These are phyloP conservation scores for Buphagus erythrorhynchus DNA, from an alignment of 2,797 vertebrate genomes.

Conservation along the genomic window DNA sequence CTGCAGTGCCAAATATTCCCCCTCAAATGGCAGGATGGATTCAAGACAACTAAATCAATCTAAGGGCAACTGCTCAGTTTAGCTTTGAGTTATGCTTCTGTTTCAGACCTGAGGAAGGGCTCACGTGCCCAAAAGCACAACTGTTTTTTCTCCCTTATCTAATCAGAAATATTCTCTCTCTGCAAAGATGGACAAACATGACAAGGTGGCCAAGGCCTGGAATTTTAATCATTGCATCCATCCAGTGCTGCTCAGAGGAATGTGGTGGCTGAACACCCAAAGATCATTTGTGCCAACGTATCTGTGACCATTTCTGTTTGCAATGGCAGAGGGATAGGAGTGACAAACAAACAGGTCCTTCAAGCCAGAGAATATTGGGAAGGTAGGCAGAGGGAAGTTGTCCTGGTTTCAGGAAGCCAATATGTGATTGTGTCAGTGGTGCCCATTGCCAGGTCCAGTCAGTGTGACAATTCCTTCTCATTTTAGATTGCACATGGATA, in stretches of 20 bases:
- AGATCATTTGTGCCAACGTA: background rate
- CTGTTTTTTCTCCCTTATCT: background rate
- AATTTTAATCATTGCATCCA: background rate
- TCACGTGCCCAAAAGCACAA: background rate
- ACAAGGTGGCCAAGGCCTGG: background rate
- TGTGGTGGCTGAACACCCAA: rapidly evolving
- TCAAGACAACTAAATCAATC: background rate
- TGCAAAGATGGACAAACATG: background rate
- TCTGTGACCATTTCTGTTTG: background rate
- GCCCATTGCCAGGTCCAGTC: background rate
- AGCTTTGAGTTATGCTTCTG: background rate
- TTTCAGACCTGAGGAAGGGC: background rate
- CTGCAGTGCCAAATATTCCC: background rate
- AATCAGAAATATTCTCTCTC: background rate
- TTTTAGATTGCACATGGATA: background rate
- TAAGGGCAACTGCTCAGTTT: background rate
- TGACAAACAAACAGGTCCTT: background rate
- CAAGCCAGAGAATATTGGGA: background rate
- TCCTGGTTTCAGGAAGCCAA: background rate
- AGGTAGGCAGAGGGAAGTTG: background rate
- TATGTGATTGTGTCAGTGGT: rapidly evolving
- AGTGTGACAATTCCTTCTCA: background rate
- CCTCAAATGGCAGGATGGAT: background rate
- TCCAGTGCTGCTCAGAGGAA: background rate
- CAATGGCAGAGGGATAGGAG: background rate